Percentiles rank a stretch among this genome's conserved stretches.
Conservation (phyloP, 2,888 invertebrate genomes). For the Onthophagus sagittarius region DNA sequence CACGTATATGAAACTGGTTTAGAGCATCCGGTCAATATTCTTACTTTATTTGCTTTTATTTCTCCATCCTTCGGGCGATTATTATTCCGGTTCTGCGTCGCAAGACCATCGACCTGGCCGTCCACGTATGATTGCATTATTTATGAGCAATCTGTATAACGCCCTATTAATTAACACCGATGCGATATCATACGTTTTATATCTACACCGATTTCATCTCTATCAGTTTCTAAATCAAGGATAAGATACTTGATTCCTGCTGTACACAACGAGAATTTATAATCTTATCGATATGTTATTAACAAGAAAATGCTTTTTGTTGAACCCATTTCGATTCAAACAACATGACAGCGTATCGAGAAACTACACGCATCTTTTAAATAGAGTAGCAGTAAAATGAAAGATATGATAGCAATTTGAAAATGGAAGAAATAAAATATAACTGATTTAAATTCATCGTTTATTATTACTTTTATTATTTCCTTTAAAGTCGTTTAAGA, state of each 20-base stretch:
- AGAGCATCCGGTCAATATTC: conserved; percentile 18
- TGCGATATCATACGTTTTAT: neutral
- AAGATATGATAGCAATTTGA: too few species aligned
- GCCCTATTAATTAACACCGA: neutral
- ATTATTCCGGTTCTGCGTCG: conserved; percentile 7
- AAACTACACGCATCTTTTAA: too few species aligned
- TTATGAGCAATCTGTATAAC: neutral
- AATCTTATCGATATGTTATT: neutral
- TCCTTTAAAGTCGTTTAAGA: too few species aligned
- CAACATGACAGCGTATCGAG: too few species aligned
- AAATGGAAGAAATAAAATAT: too few species aligned
- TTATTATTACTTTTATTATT: too few species aligned
- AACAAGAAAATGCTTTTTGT: neutral
- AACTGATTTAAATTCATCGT: too few species aligned
- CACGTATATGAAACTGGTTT: conserved; percentile 14
- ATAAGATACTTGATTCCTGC: neutral
- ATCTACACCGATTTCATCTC: neutral
- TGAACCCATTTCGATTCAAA: neutral
- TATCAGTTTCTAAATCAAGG: neutral
- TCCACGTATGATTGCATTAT: neutral
- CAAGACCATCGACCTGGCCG: neutral
- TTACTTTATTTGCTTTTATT: conserved; percentile 10
- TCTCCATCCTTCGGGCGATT: neutral
- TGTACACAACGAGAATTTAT: neutral
- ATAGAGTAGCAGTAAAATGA: too few species aligned